Base-by-base conservation (phyloP, 2,797 vertebrate genomes). In the Pangasius sanitwongsei region DNA sequence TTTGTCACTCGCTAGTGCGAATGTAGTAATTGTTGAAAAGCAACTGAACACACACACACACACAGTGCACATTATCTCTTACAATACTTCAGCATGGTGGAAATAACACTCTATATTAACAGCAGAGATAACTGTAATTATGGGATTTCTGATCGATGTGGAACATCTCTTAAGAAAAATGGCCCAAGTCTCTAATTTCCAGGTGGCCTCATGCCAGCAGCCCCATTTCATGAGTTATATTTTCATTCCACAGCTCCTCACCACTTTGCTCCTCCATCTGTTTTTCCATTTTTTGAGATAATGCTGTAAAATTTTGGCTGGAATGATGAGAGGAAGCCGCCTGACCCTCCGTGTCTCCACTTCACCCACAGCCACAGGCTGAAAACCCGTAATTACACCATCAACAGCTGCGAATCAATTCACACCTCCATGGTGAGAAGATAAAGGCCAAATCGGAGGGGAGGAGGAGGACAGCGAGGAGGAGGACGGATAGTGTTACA, bases 301-400 rank as follows among this genome's bases (percentile, higher is more conserved):
- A 86, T n/a, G 50, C 67, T 72, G 85, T 72, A 74, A 86, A 72
- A 85, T 55, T 25, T 53, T 16, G 23, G 53, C 67, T 23, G 7
- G 84, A 6, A 63, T 44, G 81, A 55, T 57, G 85, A 59, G 50
- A 86, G 85, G 85, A 86, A 86, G 50, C 34, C 18, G 34, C 7
- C 85, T 74, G 69, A 86, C 85, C 85, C 69, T 41, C 50, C 2
- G 25, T 83, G 72, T 77, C 74, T 78, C 70, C 85, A 55, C 70
- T 55, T 86, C 70, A 77, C 53, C 31, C 55, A 44, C 70, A 86
- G 53, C 85, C 69, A 59, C 70, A 75, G 85, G 70, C 85, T 77
- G 85, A 78, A 86, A 78, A 48, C 25, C 86, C 9, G 41, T 63
- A 74, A 86, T 86, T 86, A 86, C 85, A 86, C 85, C 69, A 75